Evolutionary conservation across 2,888 invertebrate genomes (phyloP).

Genomic region (Sphecodes monilicornis): DNA sequence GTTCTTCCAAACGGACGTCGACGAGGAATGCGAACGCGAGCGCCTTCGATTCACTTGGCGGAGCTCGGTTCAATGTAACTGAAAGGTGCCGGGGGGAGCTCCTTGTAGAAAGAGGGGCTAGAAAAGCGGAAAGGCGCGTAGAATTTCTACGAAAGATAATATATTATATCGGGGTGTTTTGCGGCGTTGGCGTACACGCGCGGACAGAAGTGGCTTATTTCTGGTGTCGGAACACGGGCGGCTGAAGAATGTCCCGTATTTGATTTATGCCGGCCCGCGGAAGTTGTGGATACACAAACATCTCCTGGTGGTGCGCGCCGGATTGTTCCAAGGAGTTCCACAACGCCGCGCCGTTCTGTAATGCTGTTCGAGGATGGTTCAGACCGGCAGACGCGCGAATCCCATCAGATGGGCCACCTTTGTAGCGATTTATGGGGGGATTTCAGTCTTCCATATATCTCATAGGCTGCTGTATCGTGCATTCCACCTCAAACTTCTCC

Average conservation of each 20-base stretch:
- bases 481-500: not conserved
- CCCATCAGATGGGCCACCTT: slow-evolving; percentile 37
- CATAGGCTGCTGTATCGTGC: not conserved
- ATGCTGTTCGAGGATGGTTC: slow-evolving; percentile 20
- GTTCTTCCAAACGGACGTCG: slow-evolving; percentile 30
- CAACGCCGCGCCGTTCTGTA: slow-evolving; percentile 38
- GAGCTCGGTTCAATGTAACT: slow-evolving; percentile 19
- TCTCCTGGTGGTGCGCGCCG: slow-evolving; percentile 56
- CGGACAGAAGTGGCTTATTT: slow-evolving; percentile 75
- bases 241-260: slow-evolving; percentile 75
- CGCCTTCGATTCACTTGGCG: slow-evolving; percentile 18
- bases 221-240: slow-evolving; percentile 64
- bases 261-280: slow-evolving; percentile 71
- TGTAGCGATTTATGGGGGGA: slow-evolving; percentile 63
- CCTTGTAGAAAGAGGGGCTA: not conserved
- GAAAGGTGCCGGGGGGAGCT: not conserved
- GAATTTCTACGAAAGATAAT: slow-evolving; percentile 76
- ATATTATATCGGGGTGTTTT: slow-evolving; percentile 73
- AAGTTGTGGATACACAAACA: slow-evolving; percentile 71
- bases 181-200: slow-evolving; percentile 54
- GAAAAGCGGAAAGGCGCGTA: slow-evolving; percentile 31
- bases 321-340: slow-evolving; percentile 59
- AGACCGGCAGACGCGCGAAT: slow-evolving; percentile 61
- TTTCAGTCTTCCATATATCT: slow-evolving; percentile 57
- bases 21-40: slow-evolving; percentile 16